Evolutionary conservation across 1,140 invertebrate species (phyloP), one percentile per base, ranked within the genome.

Genomic region (Oryzaephilus surinamensis): DNA sequence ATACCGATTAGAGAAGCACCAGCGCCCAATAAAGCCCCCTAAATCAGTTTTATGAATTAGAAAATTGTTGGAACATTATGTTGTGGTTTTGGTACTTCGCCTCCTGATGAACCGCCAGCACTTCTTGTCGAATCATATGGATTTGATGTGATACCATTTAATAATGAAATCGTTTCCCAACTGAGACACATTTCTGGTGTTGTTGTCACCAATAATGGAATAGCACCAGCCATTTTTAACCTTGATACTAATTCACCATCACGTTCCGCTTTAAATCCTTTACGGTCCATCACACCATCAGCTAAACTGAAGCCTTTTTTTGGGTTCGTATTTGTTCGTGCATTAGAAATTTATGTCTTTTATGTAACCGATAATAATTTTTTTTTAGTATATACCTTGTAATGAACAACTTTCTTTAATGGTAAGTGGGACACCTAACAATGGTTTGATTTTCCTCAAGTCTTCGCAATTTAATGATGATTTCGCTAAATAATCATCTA

Each of bases 1-100:
- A 95, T 63, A 17, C 88, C 86, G 31, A 92, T 70, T 0, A 81
- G 55, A 0, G 84, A 79, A n/a, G 77, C 84, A 8, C 74, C 85
- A 26, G 77, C 59, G 3, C 74, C 74, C 6, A 87, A 58, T 1
- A 87, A 45, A 1, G 79, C 76, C 0, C 64, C 74, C 78, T 81
- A 43, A 2, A 54, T 58, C 24, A 18, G 2, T 27, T 20, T n/a
- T n/a, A n/a, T n/a, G n/a, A n/a, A n/a, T n/a, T 8, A 16, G 7
- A 15, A 32, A 32, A 6, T 4, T 14, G 16, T 6, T 7, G 17
- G 4, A 32, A 16, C 7, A 10, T 12, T 8, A 20, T 5, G 6
- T 5, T 3, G 28, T 3, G 12, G 14, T 15, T 11, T 13, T 32
- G 18, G 32, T 49, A 79, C 81, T 63, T 84, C 81, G 5, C 81